Percentiles rank a stretch among this genome's conserved stretches.
These are phyloP conservation scores for Pimpla rufipes DNA, from an alignment of 2,888 invertebrate genomes.

Conservation along the genomic window DNA sequence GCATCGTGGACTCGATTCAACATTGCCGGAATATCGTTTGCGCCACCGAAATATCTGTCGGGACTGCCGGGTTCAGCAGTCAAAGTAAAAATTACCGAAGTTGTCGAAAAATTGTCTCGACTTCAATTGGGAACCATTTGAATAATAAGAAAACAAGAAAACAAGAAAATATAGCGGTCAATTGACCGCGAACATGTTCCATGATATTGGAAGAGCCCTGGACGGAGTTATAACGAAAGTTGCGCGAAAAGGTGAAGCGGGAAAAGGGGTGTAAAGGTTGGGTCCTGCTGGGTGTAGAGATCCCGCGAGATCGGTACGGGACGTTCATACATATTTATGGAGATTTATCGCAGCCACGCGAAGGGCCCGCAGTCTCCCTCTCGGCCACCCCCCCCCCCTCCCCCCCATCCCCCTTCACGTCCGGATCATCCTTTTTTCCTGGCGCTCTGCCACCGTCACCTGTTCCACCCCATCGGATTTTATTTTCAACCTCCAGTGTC, in stretches of 20 bases:
- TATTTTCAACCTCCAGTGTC: constrained; percentile 75
- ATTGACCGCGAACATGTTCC: neutral
- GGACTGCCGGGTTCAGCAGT: neutral
- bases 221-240: constrained; percentile 28
- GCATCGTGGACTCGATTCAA: constrained; percentile 43
- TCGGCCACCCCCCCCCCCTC: too few species aligned
- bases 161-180: constrained; percentile 25
- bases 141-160: too few species aligned
- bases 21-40: neutral
- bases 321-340: constrained; percentile 80
- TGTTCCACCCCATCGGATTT: constrained; percentile 80
- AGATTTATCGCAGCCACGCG: constrained; percentile 79
- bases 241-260: constrained; percentile 21
- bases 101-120: too few species aligned
- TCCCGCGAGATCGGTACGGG: constrained; percentile 71
- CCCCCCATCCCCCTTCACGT: constrained; percentile 40
- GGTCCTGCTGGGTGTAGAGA: constrained; percentile 65
- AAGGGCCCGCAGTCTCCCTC: constrained; percentile 72
- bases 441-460: constrained; percentile 79
- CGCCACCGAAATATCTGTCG: neutral
- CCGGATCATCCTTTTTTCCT: constrained; percentile 68
- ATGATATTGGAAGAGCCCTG: constrained; percentile 26
- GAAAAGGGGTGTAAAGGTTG: constrained; percentile 28
- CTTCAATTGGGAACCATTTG: too few species aligned
- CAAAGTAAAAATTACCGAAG: neutral